Evolutionary conservation across 2,888 invertebrate species (phyloP).

Genomic region (Physocephala rufipes): DNA sequence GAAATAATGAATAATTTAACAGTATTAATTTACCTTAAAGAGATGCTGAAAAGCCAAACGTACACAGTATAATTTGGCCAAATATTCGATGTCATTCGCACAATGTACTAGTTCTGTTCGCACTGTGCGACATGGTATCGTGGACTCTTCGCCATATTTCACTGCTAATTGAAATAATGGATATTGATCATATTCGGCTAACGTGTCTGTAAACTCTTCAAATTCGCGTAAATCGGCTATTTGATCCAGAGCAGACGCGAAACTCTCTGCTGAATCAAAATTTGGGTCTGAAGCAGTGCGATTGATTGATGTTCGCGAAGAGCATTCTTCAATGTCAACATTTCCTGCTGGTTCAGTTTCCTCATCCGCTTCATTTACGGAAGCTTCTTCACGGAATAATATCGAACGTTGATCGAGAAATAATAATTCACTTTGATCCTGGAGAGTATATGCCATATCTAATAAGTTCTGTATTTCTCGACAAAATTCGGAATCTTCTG

Average conservation of each 20-base stretch:
- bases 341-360: conserved; percentile 50
- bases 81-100: conserved; percentile 90
- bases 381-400: conserved; percentile 81
- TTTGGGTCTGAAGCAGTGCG: conserved; percentile 68
- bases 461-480: conserved; percentile 82
- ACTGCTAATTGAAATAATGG: conserved; percentile 87
- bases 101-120: conserved; percentile 90
- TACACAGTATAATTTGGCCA: conserved; percentile 94
- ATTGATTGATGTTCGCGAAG: conserved; percentile 57
- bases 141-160: conserved; percentile 76
- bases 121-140: conserved; percentile 70
- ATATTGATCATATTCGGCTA: conserved; percentile 81
- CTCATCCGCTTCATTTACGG: conserved; percentile 66
- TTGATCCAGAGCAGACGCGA: conserved; percentile 94
- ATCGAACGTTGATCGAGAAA: conserved; percentile 90
- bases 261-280: conserved; percentile 92
- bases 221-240: conserved; percentile 89
- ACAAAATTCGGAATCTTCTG: conserved; percentile 87
- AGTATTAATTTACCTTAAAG: conserved; percentile 69
- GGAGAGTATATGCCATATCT: conserved; percentile 84
- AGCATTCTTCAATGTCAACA: conserved; percentile 49
- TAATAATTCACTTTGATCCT: conserved; percentile 86
- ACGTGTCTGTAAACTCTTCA: conserved; percentile 79
- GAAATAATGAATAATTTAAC: neutral
- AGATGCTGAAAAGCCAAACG: conserved; percentile 85